Percentiles rank a stretch among this genome's conserved stretches.
Conservation (phyloP, 2,113 vertebrate genomes). For the Perca fluviatilis region DNA sequence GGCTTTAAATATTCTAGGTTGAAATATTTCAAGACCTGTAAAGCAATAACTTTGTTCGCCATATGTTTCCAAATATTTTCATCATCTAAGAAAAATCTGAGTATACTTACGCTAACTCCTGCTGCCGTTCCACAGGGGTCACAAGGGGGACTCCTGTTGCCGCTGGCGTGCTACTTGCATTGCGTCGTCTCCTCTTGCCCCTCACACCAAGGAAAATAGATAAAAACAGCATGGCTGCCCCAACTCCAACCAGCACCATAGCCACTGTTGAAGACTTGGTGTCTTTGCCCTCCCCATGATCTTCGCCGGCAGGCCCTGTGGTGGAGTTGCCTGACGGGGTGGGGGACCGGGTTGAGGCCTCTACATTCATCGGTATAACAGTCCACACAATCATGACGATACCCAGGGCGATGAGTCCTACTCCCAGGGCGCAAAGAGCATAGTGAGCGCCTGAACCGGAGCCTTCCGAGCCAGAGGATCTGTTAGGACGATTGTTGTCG, state of each 20-base stretch:
- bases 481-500: constrained; percentile 38
- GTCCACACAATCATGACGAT: constrained; percentile 98
- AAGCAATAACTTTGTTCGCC: neutral
- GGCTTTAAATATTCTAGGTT: neutral
- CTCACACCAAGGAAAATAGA: constrained; percentile 91
- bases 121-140: constrained; percentile 36
- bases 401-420: constrained; percentile 93
- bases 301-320: neutral
- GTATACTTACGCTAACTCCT: constrained; percentile 75
- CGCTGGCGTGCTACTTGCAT: constrained; percentile 52
- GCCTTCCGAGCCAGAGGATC: constrained; percentile 56
- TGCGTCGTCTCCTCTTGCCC: constrained; percentile 82
- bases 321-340: constrained; percentile 75
- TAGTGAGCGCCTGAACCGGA: constrained; percentile 89
- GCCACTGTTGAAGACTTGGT: constrained; percentile 92
- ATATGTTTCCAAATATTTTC: neutral
- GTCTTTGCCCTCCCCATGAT: constrained; percentile 15
- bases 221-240: constrained; percentile 87
- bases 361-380: constrained; percentile 84
- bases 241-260: constrained; percentile 91
- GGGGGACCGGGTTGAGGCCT: neutral
- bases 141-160: constrained; percentile 14
- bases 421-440: constrained; percentile 93
- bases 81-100: neutral
- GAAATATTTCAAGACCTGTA: neutral